Evolutionary conservation across 64 coral and sea anemone species (phyloP), one percentile per base, ranked within the genome.

Genomic region (Pachyseris speciosa): DNA sequence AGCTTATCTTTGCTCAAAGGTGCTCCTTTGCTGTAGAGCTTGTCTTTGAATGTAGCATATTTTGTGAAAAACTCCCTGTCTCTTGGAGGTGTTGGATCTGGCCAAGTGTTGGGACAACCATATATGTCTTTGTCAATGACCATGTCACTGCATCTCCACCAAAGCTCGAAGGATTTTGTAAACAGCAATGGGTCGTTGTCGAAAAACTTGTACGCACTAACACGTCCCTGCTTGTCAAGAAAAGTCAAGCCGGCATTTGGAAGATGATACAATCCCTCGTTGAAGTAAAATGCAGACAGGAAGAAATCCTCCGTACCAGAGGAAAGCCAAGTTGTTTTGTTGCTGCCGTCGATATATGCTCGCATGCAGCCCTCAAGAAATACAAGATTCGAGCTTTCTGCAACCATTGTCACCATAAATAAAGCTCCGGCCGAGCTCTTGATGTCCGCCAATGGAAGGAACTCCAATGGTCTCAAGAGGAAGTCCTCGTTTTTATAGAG

Each of bases 271-370:
- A 41, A n/a, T 38, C 84, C 84, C 45, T 13, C 7, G 24, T 87
- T 72, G 49, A 89, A 89, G 41, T 89, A 89, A 63, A 28, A 89
- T 61, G 86, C 72, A 39, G 86, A 89, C 24, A 90, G 61, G 44
- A 90, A 90, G 27, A 90, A 90, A 64, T 90, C 88, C 58, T 90
- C 88, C 28, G 88, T 90, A 2, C 88, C 88, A 51, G 88, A 90
- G 4, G 88, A 90, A 51, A 90, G 88, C 59, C 74, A 90, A 5
- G 75, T 90, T 67, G 76, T 90, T 28, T 60, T 43, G 27, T 90
- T 79, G 19, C 27, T 47, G 22, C 38, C 75, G 17, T 90, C 88
- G 15, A 90, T 90, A 37, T 52, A 80, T 17, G 88, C 74, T n/a
- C 88, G 88, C 16, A 83, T 42, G 31, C 87, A 89, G 7, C 87